Base-by-base conservation (phyloP, 2,888 invertebrate genomes). In the Nomada hirtipes region DNA sequence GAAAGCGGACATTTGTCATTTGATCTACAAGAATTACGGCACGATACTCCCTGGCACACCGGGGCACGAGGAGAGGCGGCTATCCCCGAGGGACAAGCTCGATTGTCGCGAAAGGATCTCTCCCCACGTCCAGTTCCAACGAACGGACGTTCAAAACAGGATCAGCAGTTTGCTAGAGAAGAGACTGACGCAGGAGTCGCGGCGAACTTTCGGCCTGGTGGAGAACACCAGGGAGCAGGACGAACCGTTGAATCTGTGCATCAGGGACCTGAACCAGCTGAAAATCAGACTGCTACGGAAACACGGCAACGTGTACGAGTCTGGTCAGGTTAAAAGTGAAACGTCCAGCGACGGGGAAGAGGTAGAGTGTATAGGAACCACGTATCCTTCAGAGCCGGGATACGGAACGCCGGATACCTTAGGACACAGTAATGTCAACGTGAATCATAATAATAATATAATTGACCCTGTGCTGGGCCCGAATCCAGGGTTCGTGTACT, bases 21-120 rank as follows among this genome's bases (percentile, higher is more conserved):
- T 98, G 60, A 98, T 98, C 87, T 98, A 98, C 91, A 98, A 98
- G 92, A 98, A 98, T 93, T 98, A 98, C 92, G 98, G 98, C 3
- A 98, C 97, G 0, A 97, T 98, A 18, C 95, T 97, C 68, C 97
- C 97, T 0, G 97, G 97, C 0, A 97, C 96, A 11, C 97, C 97
- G 0, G 95, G 95, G 20, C 94, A 94, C 55, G 94, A 95, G 57
- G 94, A 94, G n/a, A 91, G 87, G 52, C 88, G 88, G 63, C 79
- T 85, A 26, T 88, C 84, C 42, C 87, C 90, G 0, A 85, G 88
- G 29, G 90, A 91, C 9, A 90, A 90, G 69, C 65, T 86, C 10
- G 91, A 92, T 0, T 61, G 78, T 20, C 87, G 87, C 26, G 88
- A 89, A 20, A 83, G 89, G 47, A 75, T 82, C 13, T 90, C 86